A percentile compares a stretch with the other conserved stretches of the same genome.
Conservation (phyloP, 2,888 invertebrate species). For the Anthophora plumipes region DNA sequence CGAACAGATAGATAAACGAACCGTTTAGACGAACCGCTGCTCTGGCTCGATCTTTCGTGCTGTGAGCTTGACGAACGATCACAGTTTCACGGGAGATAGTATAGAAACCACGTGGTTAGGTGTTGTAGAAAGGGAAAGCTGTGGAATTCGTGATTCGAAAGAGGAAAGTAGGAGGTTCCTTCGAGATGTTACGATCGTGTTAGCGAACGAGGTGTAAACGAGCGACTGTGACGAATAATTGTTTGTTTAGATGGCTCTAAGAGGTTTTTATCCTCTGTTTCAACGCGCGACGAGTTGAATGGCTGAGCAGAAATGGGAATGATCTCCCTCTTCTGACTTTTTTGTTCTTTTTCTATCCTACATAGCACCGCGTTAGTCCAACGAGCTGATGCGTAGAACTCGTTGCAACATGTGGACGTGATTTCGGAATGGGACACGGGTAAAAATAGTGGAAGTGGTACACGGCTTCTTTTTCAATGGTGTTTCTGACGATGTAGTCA, state of each 20-base stretch:
- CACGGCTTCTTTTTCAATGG: too few species aligned
- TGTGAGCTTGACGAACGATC: slow-evolving; percentile 36
- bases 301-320: not conserved
- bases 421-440: not conserved
- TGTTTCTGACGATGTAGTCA: too few species aligned
- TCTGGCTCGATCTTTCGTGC: slow-evolving; percentile 38
- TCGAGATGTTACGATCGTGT: not conserved
- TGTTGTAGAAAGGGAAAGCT: not conserved
- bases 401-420: slow-evolving; percentile 18
- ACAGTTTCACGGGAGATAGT: not conserved
- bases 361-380: slow-evolving; percentile 17
- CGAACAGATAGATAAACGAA: slow-evolving; percentile 76
- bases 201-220: slow-evolving; percentile 24
- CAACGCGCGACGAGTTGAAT: not conserved
- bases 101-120: not conserved
- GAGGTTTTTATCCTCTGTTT: slow-evolving; percentile 27
- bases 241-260: slow-evolving; percentile 33
- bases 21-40: slow-evolving; percentile 73
- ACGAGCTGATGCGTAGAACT: not conserved
- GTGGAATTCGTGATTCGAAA: not conserved
- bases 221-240: slow-evolving; percentile 39
- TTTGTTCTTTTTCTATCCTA: too few species aligned
- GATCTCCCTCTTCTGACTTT: slow-evolving; percentile 20
- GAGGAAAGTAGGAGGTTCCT: too few species aligned
- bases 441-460: not conserved